Evolutionary conservation across 2,888 invertebrate species (phyloP).

Genomic region (Drosophila dives): DNA sequence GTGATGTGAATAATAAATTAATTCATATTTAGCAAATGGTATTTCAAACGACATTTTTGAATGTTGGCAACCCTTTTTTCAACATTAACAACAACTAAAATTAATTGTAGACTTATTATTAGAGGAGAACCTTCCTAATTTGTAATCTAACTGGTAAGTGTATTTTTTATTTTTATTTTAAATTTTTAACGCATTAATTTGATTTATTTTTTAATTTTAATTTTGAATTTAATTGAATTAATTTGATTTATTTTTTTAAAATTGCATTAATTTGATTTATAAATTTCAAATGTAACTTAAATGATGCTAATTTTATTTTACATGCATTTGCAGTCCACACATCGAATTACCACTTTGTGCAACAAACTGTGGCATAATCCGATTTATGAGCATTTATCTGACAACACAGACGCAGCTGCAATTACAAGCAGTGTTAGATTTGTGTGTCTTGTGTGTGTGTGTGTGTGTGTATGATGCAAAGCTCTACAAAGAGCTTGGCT

Average conservation of each 20-base stretch:
- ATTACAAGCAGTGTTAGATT: constrained; percentile 2
- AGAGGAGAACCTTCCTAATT: too few relatives aligned
- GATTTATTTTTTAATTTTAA: too few relatives aligned
- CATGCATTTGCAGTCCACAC: constrained; percentile 10
- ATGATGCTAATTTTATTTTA: constrained; percentile 5
- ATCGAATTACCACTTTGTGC: constrained; percentile 18
- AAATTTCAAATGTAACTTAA: neutral
- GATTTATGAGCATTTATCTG: constrained; percentile 56
- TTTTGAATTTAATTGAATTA: too few relatives aligned
- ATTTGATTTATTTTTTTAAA: too few relatives aligned
- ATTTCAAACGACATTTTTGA: neutral
- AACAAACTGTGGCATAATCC: constrained; percentile 59
- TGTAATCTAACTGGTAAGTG: too few relatives aligned
- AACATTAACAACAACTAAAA: too few relatives aligned
- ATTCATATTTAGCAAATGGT: neutral
- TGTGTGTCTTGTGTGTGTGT: neutral
- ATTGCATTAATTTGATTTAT: neutral
- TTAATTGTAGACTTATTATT: neutral
- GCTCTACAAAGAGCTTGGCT: neutral
- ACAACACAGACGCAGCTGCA: constrained; percentile 18
- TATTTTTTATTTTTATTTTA: too few relatives aligned
- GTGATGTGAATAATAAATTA: neutral
- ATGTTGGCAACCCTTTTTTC: neutral
- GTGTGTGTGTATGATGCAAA: neutral
- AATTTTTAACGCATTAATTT: too few relatives aligned